Base-by-base conservation (phyloP, 2,113 vertebrate species). In the Platanista minor region DNA sequence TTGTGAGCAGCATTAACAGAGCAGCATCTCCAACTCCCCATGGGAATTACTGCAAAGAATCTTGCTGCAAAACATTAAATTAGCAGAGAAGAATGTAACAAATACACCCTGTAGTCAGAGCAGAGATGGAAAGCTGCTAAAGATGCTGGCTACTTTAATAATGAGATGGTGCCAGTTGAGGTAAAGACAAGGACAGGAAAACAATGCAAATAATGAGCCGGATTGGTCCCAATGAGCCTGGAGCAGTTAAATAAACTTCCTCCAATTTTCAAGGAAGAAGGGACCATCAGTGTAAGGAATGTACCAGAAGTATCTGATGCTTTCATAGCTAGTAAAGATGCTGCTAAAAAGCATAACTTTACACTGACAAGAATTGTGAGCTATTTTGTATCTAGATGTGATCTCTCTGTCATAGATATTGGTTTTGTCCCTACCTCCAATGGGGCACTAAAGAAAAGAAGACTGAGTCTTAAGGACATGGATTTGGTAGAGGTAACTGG, bases 401-500 rank as follows among this genome's bases (percentile, higher is more conserved):
- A 99, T 95, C 99, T 99, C 62, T 99, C 98, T 97, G 99, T 99
- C 90, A 99, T 99, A 99, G 99, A 99, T 97, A 99, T 99, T 87
- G 99, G 99, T 99, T 99, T 99, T 9, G 99, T 99, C 46, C 98
- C 99, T 96, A 99, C 99, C 3, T 98, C 99, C 90, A 99, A 98
- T 7, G 99, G 98, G 97, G 99, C 99, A 33, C 98, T 99, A 80
- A 99, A 99, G 98, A 99, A 99, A 98, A 99, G 99, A 4, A 99
- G 99, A 14, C 98, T 99, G 93, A 98, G 98, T 39, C 90, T 99
- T 90, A 99, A 98, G 49, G 99, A 99, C 97, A 99, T 99, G 99
- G 99, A 99, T 98, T 98, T 99, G 77, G 98, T 99, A 29, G 99
- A 99, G 99, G 99, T 99, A 64, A 99, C 99, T 2, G 99, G 99